These are phyloP conservation scores for Lates calcarifer DNA, from an alignment of 2,113 vertebrate species.

Conservation along the genomic window DNA sequence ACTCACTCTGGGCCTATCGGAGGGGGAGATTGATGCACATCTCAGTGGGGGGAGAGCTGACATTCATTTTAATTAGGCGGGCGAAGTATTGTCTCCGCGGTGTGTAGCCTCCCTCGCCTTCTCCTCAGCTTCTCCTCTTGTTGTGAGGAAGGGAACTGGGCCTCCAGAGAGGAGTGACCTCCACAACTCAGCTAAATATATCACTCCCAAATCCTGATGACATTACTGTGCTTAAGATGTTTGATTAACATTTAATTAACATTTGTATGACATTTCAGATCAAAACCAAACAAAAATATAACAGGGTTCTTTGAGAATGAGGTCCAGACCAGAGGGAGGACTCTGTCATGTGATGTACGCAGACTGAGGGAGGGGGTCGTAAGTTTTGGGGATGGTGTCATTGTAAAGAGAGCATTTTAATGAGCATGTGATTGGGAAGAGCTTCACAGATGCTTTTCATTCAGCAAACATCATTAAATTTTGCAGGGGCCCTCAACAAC, in stretches of 20 bases:
- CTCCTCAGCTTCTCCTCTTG: slow-evolving; percentile 48
- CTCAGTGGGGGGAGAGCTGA: slow-evolving; percentile 80
- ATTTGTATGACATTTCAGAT: slow-evolving; percentile 84
- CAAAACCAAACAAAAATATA: slow-evolving; percentile 58
- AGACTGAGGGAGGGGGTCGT: slow-evolving; percentile 2
- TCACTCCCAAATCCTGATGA: slow-evolving; percentile 59
- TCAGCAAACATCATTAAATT: slow-evolving; percentile 72
- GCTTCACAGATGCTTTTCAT: slow-evolving; percentile 50
- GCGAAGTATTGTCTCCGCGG: slow-evolving; percentile 74
- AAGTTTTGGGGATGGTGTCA: slow-evolving; percentile 14
- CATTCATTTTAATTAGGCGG: slow-evolving; percentile 87
- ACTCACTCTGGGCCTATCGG: slow-evolving; percentile 77
- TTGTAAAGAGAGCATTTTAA: slow-evolving; percentile 58
- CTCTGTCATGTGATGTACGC: slow-evolving; percentile 6
- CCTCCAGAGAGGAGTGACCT: slow-evolving; percentile 72
- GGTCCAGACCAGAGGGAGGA: slow-evolving; percentile 20
- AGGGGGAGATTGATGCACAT: slow-evolving; percentile 82
- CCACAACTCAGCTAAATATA: slow-evolving; percentile 69
- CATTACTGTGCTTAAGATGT: slow-evolving; percentile 74
- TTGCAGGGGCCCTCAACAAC: slow-evolving; percentile 31
- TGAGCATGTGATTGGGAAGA: slow-evolving; percentile 57
- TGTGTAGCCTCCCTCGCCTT: slow-evolving; percentile 57
- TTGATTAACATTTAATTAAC: slow-evolving; percentile 87
- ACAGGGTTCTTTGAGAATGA: slow-evolving; percentile 38
- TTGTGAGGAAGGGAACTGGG: slow-evolving; percentile 43